phyloP scores from a whole-genome alignment of 92 coral and sea anemone species.

The Diadumene lineata region DNA sequence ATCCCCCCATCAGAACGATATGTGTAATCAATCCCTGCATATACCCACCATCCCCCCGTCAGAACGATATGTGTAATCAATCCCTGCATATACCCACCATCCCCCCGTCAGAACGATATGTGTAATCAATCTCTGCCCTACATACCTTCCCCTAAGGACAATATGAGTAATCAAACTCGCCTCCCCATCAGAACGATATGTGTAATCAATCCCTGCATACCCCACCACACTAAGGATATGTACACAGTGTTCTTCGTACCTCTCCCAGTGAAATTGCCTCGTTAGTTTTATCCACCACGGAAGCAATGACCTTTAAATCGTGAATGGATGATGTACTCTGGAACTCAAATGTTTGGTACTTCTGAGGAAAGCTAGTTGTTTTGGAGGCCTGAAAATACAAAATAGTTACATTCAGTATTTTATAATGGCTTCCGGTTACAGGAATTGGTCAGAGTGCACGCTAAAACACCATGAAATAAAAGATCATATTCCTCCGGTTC shows the following conservation, averaged over 20 bases:
- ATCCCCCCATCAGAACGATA: too few species aligned
- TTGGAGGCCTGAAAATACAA: conserved; percentile 38
- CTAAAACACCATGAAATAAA: too few species aligned
- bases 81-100: background rate
- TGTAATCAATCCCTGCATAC: background rate
- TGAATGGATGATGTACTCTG: conserved; percentile 59
- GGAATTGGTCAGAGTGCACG: too few species aligned
- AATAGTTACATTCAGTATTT: too few species aligned
- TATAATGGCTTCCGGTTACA: too few species aligned
- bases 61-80: background rate
- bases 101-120: background rate
- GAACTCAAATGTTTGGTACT: conserved; percentile 73
- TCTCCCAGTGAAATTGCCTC: conserved; percentile 62
- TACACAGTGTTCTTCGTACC: conserved; percentile 37
- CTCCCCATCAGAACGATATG: background rate
- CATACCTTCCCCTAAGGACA: background rate
- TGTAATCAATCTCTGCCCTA: background rate
- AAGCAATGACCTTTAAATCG: conserved; percentile 77
- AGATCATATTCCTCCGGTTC: too few species aligned
- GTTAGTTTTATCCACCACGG: conserved; percentile 62
- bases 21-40: too few species aligned
- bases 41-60: background rate
- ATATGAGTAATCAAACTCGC: too few species aligned
- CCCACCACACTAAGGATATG: background rate
- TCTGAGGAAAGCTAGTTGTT: conserved; percentile 58